These are phyloP conservation scores for Dryoscopus gambensis DNA, from an alignment of 2,113 vertebrate genomes.

Conservation along the genomic window DNA sequence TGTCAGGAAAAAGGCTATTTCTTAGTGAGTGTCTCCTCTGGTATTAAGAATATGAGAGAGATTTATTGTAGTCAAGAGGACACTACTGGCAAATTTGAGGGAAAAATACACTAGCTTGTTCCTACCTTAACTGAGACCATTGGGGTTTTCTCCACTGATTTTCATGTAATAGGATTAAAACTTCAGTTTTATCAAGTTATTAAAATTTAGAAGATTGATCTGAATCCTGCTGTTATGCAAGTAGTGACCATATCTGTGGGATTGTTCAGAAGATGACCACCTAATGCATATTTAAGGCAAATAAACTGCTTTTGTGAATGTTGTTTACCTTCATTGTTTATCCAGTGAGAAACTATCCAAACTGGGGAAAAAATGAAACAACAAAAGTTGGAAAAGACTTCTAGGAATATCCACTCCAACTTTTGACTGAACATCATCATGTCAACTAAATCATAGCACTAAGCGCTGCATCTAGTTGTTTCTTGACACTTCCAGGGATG, in stretches of 20 bases:
- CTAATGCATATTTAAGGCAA: neutral
- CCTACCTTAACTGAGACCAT: neutral
- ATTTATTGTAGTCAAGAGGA: neutral
- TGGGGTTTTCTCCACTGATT: neutral
- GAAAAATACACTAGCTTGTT: neutral
- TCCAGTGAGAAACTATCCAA: neutral
- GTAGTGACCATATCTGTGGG: neutral
- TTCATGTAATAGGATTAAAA: neutral
- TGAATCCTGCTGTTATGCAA: neutral
- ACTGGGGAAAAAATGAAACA: neutral
- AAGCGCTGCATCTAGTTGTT: neutral
- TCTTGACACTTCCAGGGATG: neutral
- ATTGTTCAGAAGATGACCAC: neutral
- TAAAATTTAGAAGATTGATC: neutral
- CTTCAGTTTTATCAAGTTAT: neutral
- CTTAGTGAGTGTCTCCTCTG: neutral
- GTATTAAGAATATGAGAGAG: neutral
- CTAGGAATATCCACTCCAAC: neutral
- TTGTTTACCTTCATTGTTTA: neutral
- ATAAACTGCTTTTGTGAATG: neutral
- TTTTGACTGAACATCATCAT: neutral
- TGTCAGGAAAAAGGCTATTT: neutral
- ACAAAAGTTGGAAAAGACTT: neutral
- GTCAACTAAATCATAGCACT: neutral
- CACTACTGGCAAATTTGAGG: neutral